Evolutionary conservation across 2,888 invertebrate species (phyloP), one percentile per base, ranked within the genome.

Genomic region (Bembecia ichneumoniformis): DNA sequence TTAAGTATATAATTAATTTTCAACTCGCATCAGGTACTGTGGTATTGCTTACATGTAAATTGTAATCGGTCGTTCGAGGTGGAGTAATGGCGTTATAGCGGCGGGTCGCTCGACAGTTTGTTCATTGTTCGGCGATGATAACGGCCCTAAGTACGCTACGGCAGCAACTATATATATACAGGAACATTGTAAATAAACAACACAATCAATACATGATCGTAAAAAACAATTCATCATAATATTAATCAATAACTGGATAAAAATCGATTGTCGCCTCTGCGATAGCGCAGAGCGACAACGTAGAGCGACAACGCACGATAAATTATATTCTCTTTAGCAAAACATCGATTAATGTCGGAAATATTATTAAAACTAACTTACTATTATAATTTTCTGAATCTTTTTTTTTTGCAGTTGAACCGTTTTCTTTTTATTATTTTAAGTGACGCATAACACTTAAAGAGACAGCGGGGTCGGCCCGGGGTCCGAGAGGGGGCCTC

Each of bases 341-440:
- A 84, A 86, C 84, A 82, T 84, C 76, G 82, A 82, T 80, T 80
- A 83, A 82, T 82, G 82, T 82, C 83, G 78, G 83, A 80, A 81
- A 83, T 83, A 83, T 82, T 80, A 84, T 83, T 83, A 83, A 83
- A 83, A 78, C 82, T 82, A 83, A 81, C 82, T 74, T 72, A 84
- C 82, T 82, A 82, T 80, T 81, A 82, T 80, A 84, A 79, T 78
- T 83, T 78, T 82, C 72, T 28, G 64, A 73, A 71, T 75, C 61
- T 53, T 55, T 52, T 57, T 60, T 58, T 56, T 56, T 72, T 66
- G 70, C 77, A 69, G 74, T 74, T 70, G 74, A 71, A 65, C 77
- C 74, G 69, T 72, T 75, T 44, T 16, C 7, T 46, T 44, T 7
- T 44, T 16, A 16, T 15, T 17, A 17, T 44, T 16, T 16, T 57